Evolutionary conservation across 1,140 invertebrate genomes (phyloP).

Genomic region (Heliconius hewitsoni): DNA sequence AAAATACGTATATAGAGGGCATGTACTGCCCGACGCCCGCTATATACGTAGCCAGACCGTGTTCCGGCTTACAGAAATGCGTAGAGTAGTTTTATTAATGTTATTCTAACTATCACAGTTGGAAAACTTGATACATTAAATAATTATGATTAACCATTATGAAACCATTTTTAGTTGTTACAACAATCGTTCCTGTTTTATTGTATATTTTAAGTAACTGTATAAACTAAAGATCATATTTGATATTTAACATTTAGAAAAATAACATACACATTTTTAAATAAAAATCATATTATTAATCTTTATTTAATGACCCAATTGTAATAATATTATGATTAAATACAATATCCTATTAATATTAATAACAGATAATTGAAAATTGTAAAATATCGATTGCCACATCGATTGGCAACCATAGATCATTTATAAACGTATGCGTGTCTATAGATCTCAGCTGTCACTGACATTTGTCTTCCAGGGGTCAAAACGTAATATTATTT

Average conservation of each 20-base stretch:
- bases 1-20: constrained; percentile 54
- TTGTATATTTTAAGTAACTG: neutral
- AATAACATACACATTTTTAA: neutral
- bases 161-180: neutral
- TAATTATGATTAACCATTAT: neutral
- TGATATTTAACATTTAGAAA: no score
- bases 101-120: neutral
- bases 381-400: constrained; percentile 53
- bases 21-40: constrained; percentile 42
- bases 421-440: constrained; percentile 46
- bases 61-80: constrained; percentile 43
- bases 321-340: neutral
- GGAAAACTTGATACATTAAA: neutral
- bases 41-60: constrained; percentile 28
- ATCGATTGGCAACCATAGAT: constrained; percentile 73
- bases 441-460: constrained; percentile 75
- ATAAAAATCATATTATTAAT: neutral
- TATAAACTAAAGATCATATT: no score
- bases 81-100: constrained; percentile 35
- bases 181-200: neutral
- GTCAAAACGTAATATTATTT: constrained; percentile 63
- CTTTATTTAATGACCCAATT: neutral
- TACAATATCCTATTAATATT: neutral
- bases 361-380: constrained; percentile 19
- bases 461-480: constrained; percentile 68